Conservation (phyloP, 2,888 invertebrate species). For the Lacanobia wlatinum region DNA sequence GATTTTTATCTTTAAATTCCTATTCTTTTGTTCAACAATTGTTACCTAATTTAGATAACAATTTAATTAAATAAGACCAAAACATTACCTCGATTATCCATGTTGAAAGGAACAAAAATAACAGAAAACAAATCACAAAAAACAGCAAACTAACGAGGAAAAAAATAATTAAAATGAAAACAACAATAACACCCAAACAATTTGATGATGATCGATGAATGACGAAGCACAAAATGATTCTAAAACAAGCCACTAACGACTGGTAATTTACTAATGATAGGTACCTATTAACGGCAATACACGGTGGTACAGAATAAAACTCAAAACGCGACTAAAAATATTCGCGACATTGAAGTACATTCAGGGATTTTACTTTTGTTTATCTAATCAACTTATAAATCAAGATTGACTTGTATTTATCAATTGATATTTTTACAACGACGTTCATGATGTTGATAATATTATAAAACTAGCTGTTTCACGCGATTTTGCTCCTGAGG, state of each 20-base stretch:
- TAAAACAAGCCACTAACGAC: conserved; percentile 22
- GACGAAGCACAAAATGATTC: conserved; percentile 29
- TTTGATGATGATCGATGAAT: conserved; percentile 17
- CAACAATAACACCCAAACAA: conserved; percentile 7
- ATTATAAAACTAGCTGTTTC: conserved; percentile 11
- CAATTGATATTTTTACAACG: conserved; percentile 70
- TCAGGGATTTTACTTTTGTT: conserved; percentile 53
- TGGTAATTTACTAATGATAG: conserved; percentile 18
- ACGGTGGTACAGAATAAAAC: conserved; percentile 16
- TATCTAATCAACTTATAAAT: conserved; percentile 77
- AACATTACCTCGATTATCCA: conserved; percentile 16
- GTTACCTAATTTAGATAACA: not conserved
- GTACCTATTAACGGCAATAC: conserved; percentile 44
- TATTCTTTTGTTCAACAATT: not conserved
- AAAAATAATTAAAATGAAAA: conserved; percentile 7
- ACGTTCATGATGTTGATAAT: conserved; percentile 45
- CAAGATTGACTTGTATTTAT: conserved; percentile 77
- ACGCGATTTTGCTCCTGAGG: too few relatives aligned
- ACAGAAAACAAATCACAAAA: conserved; percentile 21
- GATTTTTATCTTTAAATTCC: not conserved
- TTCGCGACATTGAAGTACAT: conserved; percentile 55
- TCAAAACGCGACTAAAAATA: conserved; percentile 43
- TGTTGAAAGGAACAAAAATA: not conserved
- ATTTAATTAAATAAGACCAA: not conserved
- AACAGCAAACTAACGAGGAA: conserved; percentile 10